A percentile compares a stretch with the other conserved stretches of the same genome.
These are phyloP conservation scores for Plectrocnemia conspersa DNA, from an alignment of 1,140 invertebrate genomes.

Conservation along the genomic window DNA sequence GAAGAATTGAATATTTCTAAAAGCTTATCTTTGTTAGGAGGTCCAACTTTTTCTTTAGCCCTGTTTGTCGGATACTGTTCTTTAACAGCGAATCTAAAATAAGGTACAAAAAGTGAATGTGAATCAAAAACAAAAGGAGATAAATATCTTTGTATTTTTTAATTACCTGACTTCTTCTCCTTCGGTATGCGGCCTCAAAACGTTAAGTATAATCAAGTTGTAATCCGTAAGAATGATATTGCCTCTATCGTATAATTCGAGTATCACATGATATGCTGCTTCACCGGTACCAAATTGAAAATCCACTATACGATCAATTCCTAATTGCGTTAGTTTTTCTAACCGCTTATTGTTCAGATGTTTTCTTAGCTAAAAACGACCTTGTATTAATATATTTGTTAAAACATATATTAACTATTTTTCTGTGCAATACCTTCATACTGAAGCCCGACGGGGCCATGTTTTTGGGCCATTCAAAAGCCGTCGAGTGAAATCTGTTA, in stretches of 20 bases:
- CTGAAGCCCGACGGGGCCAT: constrained; percentile 90
- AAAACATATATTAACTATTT: constrained; percentile 16
- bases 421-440: constrained; percentile 76
- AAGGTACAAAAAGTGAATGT: not conserved
- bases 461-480: constrained; percentile 98
- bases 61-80: constrained; percentile 84
- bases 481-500: constrained; percentile 87
- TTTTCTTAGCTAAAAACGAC: constrained; percentile 77
- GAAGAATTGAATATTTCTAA: constrained; percentile 60
- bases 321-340: constrained; percentile 80
- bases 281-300: constrained; percentile 93
- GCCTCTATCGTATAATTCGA: constrained; percentile 96
- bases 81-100: constrained; percentile 77
- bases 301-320: constrained; percentile 84
- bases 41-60: constrained; percentile 59
- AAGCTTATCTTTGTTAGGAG: constrained; percentile 44
- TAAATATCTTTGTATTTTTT: not conserved
- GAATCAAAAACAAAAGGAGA: not conserved
- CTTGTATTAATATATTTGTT: constrained; percentile 19
- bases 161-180: constrained; percentile 77
- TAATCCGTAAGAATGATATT: constrained; percentile 94
- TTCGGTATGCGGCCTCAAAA: constrained; percentile 89
- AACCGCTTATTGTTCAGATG: constrained; percentile 95
- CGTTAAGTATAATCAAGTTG: constrained; percentile 88
- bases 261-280: constrained; percentile 91